Base-by-base conservation (phyloP, 1,140 invertebrate species). In the Hycleus phaleratus region DNA sequence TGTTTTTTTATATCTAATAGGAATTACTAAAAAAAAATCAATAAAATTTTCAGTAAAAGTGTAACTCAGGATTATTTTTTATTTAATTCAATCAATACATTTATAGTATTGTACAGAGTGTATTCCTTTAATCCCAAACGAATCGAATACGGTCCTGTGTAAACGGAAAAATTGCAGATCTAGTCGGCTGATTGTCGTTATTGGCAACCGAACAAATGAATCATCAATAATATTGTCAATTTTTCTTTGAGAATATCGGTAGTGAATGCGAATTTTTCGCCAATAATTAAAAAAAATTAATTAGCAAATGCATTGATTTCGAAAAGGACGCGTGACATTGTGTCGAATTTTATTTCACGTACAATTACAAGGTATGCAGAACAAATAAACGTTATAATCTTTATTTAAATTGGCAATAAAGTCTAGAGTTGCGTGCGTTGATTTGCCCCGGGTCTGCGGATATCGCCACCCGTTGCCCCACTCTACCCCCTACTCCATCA, bases 1-100 rank as follows among this genome's bases (percentile, higher is more conserved):
- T 70, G 70, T 71, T 71, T 70, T 71, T 42, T 71, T 71, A 69
- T 71, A 71, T 64, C 64, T 66, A 56, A 66, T 64, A 64, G 62
- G 64, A 60, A 62, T 61, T 61, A 66, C 50, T 61, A 57, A 61
- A 61, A 49, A 56, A 52, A 52, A 52, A 55, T 12, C 38, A 55
- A 55, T 55, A 55, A 55, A 55, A 55, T 55, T 55, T 55, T 55
- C 44, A 55, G 46, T 55, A 55, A 55, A 53, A 53, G 46, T 53
- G 51, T 53, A 53, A 53, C 12, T 25, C 48, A 26, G 26, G 24
- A 46, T 53, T 18, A 32, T 32, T 43, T 42, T 43, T 52, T 42
- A 45, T 53, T 53, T 53, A 7, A 5, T 53, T 25, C 32, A 26
- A 26, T 32, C 9, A 52, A 52, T 52, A 52, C 39, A 52, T 43